Base-by-base conservation (phyloP, 1,140 invertebrate species). In the Neocloeon triangulifer region DNA sequence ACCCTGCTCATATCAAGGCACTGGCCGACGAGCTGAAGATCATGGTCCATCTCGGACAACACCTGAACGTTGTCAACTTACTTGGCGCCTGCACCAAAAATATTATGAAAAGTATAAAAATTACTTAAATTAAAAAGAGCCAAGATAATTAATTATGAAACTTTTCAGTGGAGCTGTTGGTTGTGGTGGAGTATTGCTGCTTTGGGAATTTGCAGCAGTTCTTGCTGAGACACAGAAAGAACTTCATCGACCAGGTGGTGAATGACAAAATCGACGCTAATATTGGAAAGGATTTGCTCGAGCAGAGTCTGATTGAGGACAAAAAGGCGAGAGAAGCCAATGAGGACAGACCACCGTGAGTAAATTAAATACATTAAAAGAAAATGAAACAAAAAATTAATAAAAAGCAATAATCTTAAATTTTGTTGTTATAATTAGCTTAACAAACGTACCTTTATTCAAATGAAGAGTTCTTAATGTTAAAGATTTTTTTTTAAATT, bases 31-130 rank as follows among this genome's bases (percentile, higher is more conserved):
- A 96, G 52, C 51, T 96, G 1, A 96, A 95, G 58, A 91, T 95
- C 16, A 80, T 95, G 70, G 76, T 85, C 10, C 82, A 94, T 53
- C 61, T 95, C 35, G 88, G 88, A 0, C 78, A 81, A 45, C 86
- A 95, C 56, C 50, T 94, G 1, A 95, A 95, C 50, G 85, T 95
- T 15, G 80, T 94, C 0, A 95, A 95, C 58, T 57, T 95, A 14
- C 61, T 94, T 1, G 89, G 89, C 28, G 89, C 88, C 15, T 84
- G 80, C 34, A 94, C 88, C 1, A 81, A 80, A 47, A 77, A 89
- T 48, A 70, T 91, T 31, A 64, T 66, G 2, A 86, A 85, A 64
- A 69, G 86, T 88, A 60, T 59, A 52, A 33, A 29, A 25, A 14
- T 19, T 23, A 23, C n/a, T 23, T 23, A 23, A 23, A 23, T 23